Conservation (phyloP, 1,140 invertebrate genomes). For the Zaprionus nigranus region DNA sequence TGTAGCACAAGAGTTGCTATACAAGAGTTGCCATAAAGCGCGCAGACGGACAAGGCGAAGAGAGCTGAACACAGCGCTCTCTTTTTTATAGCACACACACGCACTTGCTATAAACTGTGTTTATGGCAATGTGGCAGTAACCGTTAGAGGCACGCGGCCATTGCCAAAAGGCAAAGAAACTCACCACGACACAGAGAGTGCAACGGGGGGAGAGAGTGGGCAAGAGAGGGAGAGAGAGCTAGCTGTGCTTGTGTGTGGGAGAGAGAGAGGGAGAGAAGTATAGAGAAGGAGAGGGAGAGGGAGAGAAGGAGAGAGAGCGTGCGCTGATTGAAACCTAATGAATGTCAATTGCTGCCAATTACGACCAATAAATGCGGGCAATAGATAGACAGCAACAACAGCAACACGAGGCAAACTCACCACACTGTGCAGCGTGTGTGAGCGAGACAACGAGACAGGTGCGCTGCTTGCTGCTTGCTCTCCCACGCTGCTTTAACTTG, state of each 20-base stretch:
- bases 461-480: slow-evolving; percentile 17
- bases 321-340: slow-evolving; percentile 79
- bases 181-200: slow-evolving; percentile 24
- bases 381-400: slow-evolving; percentile 50
- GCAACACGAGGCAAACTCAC: slow-evolving; percentile 54
- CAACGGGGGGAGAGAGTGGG: background rate
- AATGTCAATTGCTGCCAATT: slow-evolving; percentile 84
- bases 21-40: slow-evolving; percentile 55
- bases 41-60: background rate
- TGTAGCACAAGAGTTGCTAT: slow-evolving; percentile 21
- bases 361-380: slow-evolving; percentile 83
- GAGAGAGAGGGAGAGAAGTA: background rate
- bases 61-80: background rate
- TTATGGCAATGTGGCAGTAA: slow-evolving; percentile 38
- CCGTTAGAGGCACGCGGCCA: slow-evolving; percentile 40
- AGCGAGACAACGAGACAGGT: slow-evolving; percentile 63
- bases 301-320: slow-evolving; percentile 9
- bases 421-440: slow-evolving; percentile 43
- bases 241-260: background rate
- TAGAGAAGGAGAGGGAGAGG: background rate
- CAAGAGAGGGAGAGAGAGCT: background rate
- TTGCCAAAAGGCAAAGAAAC: slow-evolving; percentile 30
- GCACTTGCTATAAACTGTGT: slow-evolving; percentile 45
- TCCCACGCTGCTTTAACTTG: no score
- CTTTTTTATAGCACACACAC: background rate